A percentile compares a stretch with the other conserved stretches of the same genome.
These are phyloP conservation scores for Narcine bancroftii DNA, from an alignment of 2,113 vertebrate genomes.

Conservation along the genomic window DNA sequence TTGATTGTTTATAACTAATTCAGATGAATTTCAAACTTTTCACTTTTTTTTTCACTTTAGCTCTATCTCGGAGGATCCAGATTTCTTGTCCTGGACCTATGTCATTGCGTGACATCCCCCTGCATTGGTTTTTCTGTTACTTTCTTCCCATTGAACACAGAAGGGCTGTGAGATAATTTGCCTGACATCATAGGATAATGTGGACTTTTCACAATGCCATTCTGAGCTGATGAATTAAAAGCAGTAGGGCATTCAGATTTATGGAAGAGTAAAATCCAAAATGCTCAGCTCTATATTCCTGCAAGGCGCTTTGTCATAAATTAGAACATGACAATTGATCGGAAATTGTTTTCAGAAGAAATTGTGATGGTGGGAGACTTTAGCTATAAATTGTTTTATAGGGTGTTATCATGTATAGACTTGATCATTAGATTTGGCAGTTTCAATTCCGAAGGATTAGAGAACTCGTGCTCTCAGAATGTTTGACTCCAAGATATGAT, in stretches of 20 bases:
- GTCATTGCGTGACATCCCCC: no score
- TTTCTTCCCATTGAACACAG: not conserved
- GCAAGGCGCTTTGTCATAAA: not conserved
- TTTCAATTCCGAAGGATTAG: not conserved
- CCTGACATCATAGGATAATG: not conserved
- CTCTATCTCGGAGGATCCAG: no score
- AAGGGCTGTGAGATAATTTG: not conserved
- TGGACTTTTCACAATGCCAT: not conserved
- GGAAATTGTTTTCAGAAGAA: not conserved
- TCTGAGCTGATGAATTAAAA: not conserved
- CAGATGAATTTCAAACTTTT: no score
- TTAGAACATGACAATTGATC: not conserved
- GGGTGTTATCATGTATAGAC: not conserved
- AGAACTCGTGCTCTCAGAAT: not conserved
- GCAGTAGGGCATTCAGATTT: not conserved
- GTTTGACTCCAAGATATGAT: not conserved
- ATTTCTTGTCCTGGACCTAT: no score
- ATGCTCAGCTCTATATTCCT: not conserved
- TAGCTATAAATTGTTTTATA: not conserved
- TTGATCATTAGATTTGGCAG: not conserved
- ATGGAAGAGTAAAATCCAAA: not conserved
- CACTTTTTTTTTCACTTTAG: no score
- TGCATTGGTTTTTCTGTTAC: not conserved
- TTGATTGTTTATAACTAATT: no score
- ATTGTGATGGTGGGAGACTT: not conserved